phyloP scores from a whole-genome alignment of 2,797 vertebrate genomes.

The Crenichthys baileyi region DNA sequence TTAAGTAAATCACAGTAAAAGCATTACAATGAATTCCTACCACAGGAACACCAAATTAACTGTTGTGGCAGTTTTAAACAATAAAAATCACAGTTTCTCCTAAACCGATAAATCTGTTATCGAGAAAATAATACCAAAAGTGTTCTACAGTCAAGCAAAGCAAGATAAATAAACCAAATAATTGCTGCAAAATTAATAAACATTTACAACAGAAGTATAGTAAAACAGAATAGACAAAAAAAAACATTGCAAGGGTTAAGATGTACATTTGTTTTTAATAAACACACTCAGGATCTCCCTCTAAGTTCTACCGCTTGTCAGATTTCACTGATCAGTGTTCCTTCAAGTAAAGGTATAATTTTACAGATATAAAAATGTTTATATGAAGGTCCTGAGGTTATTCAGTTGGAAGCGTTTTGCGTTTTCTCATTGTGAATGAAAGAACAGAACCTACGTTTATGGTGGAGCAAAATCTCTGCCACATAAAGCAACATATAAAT shows the following conservation, averaged over 20 bases:
- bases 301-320: not conserved
- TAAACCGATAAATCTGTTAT: too few species aligned
- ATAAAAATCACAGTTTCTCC: not conserved
- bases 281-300: not conserved
- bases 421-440: conserved; percentile 10
- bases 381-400: not conserved
- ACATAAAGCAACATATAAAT: conserved; percentile 7
- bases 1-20: too few species aligned
- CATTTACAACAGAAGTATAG: too few species aligned
- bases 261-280: too few species aligned
- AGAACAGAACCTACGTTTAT: conserved; percentile 6
- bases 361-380: not conserved
- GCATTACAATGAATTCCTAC: too few species aligned
- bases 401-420: not conserved
- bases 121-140: not conserved
- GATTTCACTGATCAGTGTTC: not conserved
- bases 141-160: not conserved
- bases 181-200: not conserved
- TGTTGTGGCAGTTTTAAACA: not conserved
- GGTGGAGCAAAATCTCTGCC: conserved; percentile 12
- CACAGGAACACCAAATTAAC: too few species aligned
- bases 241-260: not conserved
- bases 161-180: not conserved
- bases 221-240: not conserved
- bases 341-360: not conserved